These are phyloP conservation scores for Pogona vitticeps DNA, from an alignment of 2,113 vertebrate species.

Conservation along the genomic window DNA sequence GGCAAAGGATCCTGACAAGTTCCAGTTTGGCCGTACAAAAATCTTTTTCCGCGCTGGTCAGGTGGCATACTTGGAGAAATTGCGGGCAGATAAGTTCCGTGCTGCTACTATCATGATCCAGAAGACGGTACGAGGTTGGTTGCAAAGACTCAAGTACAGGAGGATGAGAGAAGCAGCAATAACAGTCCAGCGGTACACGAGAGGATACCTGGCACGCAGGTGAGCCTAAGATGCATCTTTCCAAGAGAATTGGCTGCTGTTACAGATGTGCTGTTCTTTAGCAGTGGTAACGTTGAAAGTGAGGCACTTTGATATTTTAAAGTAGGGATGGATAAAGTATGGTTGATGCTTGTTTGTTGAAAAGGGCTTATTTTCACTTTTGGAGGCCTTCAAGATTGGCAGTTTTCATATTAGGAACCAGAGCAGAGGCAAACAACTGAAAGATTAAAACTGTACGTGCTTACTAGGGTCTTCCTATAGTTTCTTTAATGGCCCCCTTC, in stretches of 20 bases:
- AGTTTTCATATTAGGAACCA: too few species aligned
- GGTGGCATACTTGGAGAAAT: conserved; percentile 96
- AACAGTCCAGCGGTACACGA: conserved; percentile 81
- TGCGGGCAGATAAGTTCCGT: conserved; percentile 90
- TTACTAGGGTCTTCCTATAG: too few species aligned
- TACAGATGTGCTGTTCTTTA: background rate
- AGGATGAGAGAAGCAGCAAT: conserved; percentile 77
- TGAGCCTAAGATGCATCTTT: conserved; percentile 56
- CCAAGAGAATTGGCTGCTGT: background rate
- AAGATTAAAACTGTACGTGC: too few species aligned
- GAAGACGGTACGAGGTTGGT: conserved; percentile 93
- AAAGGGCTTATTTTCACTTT: too few species aligned
- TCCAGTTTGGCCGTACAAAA: conserved; percentile 95
- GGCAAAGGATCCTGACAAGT: conserved; percentile 91
- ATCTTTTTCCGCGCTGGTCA: conserved; percentile 98
- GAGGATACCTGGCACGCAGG: conserved; percentile 90
- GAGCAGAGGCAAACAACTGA: too few species aligned
- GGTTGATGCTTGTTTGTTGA: too few species aligned
- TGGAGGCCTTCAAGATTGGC: too few species aligned
- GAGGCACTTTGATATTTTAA: background rate
- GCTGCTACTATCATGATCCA: conserved; percentile 93
- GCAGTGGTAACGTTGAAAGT: background rate
- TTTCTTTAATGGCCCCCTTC: too few species aligned
- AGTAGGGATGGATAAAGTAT: too few species aligned
- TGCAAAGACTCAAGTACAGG: conserved; percentile 84